Evolutionary conservation across 64 coral and sea anemone species (phyloP).

Genomic region (Montipora sp.): DNA sequence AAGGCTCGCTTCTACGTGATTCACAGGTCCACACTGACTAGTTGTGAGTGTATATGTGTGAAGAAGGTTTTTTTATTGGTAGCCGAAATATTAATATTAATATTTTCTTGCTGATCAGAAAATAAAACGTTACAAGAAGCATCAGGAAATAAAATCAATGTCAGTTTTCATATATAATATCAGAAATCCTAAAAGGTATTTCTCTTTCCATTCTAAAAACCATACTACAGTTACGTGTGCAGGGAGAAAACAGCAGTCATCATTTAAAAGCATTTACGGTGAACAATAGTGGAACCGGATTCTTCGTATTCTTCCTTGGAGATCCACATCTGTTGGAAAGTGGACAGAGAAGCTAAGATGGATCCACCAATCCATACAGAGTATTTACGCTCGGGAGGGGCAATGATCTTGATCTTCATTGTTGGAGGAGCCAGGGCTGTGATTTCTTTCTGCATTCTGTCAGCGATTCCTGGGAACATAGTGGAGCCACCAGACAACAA

Average conservation of each 20-base stretch:
- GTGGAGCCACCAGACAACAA: slow-evolving; percentile 80
- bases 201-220: no score
- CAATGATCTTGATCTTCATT: slow-evolving; percentile 79
- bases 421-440: slow-evolving; percentile 44
- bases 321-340: slow-evolving; percentile 81
- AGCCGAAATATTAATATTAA: no score
- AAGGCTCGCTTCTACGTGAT: no score
- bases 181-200: no score
- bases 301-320: slow-evolving; percentile 72
- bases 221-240: no score
- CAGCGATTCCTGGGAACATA: slow-evolving; percentile 75
- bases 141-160: no score
- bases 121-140: no score
- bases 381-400: slow-evolving; percentile 74
- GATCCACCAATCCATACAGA: slow-evolving; percentile 79
- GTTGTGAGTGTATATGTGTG: no score
- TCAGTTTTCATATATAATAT: no score
- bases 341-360: slow-evolving; percentile 70
- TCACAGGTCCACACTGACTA: no score
- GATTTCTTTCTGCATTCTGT: slow-evolving; percentile 85
- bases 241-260: not conserved
- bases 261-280: slow-evolving; percentile 66
- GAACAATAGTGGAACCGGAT: slow-evolving; percentile 64
- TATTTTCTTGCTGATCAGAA: no score
- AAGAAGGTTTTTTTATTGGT: no score